Conservation (phyloP, 2,797 vertebrate species). For the Poecilia velifera region DNA sequence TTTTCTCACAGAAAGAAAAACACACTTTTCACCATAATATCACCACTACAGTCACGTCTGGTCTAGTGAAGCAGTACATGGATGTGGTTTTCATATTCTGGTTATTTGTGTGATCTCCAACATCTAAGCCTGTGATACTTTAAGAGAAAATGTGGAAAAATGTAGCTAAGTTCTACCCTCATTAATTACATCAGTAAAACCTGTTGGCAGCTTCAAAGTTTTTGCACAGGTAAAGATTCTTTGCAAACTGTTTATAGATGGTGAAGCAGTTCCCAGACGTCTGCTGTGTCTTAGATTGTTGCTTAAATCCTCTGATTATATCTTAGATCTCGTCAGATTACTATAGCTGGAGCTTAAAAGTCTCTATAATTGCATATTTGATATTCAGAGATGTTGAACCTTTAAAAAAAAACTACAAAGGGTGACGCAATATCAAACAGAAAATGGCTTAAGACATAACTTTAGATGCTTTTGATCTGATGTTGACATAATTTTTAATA, state of each 20-base stretch:
- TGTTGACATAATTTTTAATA: background rate
- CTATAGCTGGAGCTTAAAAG: background rate
- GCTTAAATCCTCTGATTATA: background rate
- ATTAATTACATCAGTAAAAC: background rate
- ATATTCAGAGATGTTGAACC: background rate
- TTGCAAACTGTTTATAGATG: background rate
- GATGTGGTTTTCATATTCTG: background rate
- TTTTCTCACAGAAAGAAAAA: conserved; percentile 38
- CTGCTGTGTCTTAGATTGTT: background rate
- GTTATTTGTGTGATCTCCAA: background rate
- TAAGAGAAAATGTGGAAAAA: background rate
- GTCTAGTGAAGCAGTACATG: background rate
- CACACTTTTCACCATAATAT: conserved; percentile 29
- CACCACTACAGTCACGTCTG: conserved; percentile 5
- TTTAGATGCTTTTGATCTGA: background rate
- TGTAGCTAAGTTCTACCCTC: background rate
- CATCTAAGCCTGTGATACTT: background rate
- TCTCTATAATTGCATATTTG: background rate
- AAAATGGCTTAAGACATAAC: background rate
- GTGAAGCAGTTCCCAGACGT: background rate
- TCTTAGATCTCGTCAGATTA: background rate
- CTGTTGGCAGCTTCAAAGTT: background rate
- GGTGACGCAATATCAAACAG: background rate
- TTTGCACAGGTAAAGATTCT: background rate
- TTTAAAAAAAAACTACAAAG: background rate